Conservation (phyloP, 2,888 invertebrate genomes). For the Trachelus troglodyta region DNA sequence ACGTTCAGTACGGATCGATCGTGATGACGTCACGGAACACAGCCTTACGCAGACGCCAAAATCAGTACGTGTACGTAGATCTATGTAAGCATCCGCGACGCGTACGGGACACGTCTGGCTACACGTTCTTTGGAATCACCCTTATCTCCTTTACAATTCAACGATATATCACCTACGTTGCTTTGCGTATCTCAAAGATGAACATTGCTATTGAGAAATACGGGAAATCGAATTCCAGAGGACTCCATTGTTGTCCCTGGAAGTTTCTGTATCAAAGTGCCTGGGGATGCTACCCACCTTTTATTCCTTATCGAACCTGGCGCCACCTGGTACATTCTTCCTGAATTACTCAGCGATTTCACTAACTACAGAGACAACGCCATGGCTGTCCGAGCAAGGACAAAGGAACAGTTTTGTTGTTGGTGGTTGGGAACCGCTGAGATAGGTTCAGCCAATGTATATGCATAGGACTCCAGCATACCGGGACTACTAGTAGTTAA, state of each 20-base stretch:
- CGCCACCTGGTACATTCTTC: neutral
- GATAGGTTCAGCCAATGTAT: neutral
- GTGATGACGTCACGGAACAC: constrained; percentile 18
- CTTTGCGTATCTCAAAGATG: neutral
- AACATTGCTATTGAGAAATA: neutral
- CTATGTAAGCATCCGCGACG: neutral
- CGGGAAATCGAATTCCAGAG: neutral
- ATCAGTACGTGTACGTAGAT: neutral
- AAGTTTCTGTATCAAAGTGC: neutral
- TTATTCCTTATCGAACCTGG: neutral
- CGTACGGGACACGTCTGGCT: neutral
- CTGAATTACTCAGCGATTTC: neutral
- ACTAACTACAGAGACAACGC: neutral
- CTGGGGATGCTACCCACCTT: neutral
- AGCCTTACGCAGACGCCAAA: neutral
- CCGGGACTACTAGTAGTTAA: neutral
- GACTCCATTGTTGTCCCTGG: neutral
- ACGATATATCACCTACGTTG: neutral
- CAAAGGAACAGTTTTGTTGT: neutral
- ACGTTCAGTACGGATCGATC: constrained; percentile 17
- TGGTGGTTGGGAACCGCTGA: neutral
- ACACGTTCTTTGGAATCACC: neutral
- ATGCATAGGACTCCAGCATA: neutral
- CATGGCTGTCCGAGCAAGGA: neutral
- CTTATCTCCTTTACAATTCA: neutral